These are phyloP conservation scores for Trichonephila clavata DNA, from an alignment of 1,140 invertebrate genomes.

Conservation along the genomic window DNA sequence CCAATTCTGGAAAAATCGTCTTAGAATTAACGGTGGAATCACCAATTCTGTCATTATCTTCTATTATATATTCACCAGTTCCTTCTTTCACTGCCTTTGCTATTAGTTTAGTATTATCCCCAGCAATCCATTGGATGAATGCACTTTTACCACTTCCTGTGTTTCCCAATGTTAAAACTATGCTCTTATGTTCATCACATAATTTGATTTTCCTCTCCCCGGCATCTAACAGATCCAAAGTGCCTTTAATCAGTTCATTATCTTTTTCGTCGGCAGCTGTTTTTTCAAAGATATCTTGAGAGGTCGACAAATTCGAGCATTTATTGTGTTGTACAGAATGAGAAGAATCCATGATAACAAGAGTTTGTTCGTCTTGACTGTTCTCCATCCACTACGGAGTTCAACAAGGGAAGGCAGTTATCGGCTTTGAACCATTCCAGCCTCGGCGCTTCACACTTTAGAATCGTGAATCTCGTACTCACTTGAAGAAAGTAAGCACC, in stretches of 20 bases:
- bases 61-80: neutral
- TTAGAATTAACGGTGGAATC: neutral
- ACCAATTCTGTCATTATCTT: neutral
- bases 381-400: neutral
- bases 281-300: too few relatives aligned
- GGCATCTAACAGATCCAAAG: conserved; percentile 7
- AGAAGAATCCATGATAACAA: neutral
- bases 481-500: too few relatives aligned
- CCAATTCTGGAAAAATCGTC: neutral
- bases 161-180: neutral
- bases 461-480: too few relatives aligned
- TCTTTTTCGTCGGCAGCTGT: neutral
- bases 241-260: neutral
- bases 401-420: conserved; percentile 6
- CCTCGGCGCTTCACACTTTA: neutral
- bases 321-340: neutral
- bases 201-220: neutral
- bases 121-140: conserved; percentile 8
- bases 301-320: neutral
- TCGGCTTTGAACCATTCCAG: neutral
- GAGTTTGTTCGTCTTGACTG: neutral
- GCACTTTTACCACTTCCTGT: neutral
- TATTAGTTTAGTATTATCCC: neutral
- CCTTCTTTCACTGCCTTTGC: neutral
- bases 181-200: neutral